phyloP scores from a whole-genome alignment of 2,113 vertebrate species.

The Embiotoca jacksoni region DNA sequence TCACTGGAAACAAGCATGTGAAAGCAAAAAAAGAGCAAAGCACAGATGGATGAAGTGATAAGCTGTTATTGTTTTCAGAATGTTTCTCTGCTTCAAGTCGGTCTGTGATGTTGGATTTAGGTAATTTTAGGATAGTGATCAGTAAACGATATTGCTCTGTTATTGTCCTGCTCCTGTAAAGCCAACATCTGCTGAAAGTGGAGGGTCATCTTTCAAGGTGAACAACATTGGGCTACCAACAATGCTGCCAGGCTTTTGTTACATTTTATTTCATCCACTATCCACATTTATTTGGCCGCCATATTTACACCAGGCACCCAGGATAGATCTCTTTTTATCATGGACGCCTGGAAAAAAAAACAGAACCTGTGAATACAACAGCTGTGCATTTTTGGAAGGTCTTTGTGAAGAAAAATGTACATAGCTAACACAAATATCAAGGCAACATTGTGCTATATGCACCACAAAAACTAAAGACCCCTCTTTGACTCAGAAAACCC shows the following conservation, averaged over 20 bases:
- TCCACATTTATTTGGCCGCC: constrained; percentile 39
- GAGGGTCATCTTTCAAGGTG: constrained; percentile 52
- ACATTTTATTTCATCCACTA: constrained; percentile 17
- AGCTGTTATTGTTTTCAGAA: constrained; percentile 31
- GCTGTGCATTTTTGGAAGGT: too few relatives aligned
- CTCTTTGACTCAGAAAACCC: neutral
- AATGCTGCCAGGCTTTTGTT: constrained; percentile 42
- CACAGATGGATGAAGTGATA: constrained; percentile 16
- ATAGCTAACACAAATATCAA: too few relatives aligned
- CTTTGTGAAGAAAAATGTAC: too few relatives aligned
- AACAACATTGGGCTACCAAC: constrained; percentile 2
- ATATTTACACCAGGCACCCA: constrained; percentile 26
- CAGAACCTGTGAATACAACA: neutral
- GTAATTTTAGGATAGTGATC: constrained; percentile 12
- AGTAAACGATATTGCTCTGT: constrained; percentile 28
- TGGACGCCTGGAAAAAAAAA: constrained; percentile 2
- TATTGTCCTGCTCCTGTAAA: constrained; percentile 35
- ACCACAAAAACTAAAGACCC: neutral
- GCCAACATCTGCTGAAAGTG: constrained; percentile 26
- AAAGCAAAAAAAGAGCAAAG: neutral
- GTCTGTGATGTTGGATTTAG: constrained; percentile 13
- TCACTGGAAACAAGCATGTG: neutral
- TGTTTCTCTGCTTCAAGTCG: constrained; percentile 6
- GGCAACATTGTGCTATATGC: too few relatives aligned
- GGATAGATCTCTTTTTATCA: neutral